Conservation (phyloP, 2,113 vertebrate genomes). For the Nematolebias whitei region DNA sequence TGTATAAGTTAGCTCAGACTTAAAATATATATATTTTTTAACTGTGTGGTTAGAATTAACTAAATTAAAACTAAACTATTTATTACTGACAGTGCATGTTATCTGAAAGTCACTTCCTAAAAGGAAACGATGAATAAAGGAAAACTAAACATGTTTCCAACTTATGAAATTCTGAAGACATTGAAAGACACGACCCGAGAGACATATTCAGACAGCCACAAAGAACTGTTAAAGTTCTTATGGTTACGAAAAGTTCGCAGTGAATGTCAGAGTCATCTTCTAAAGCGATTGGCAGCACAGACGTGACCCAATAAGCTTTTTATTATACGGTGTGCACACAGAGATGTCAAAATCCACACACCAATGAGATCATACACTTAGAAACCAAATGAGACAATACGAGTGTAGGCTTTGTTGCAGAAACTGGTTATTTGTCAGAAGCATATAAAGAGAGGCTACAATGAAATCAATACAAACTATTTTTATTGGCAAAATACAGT, state of each 20-base stretch:
- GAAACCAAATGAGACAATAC: slow-evolving; percentile 42
- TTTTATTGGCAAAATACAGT: slow-evolving; percentile 5
- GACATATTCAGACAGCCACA: slow-evolving; percentile 14
- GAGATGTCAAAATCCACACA: slow-evolving; percentile 71
- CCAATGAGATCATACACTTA: slow-evolving; percentile 73
- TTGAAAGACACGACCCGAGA: slow-evolving; percentile 9
- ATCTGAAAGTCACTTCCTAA: not conserved
- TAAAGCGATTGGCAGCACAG: slow-evolving; percentile 43
- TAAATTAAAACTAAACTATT: too few relatives aligned
- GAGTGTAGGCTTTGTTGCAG: slow-evolving; percentile 77
- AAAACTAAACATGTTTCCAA: not conserved
- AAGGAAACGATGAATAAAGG: not conserved
- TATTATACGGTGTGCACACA: slow-evolving; percentile 67
- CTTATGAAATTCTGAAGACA: slow-evolving; percentile 7
- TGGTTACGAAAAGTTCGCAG: slow-evolving; percentile 43
- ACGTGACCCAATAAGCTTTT: slow-evolving; percentile 60
- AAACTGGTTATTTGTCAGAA: slow-evolving; percentile 77
- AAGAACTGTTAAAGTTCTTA: slow-evolving; percentile 24
- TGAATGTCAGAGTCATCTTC: slow-evolving; percentile 54
- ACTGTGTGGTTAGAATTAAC: not conserved
- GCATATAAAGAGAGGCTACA: slow-evolving; percentile 67
- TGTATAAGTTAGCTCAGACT: not conserved
- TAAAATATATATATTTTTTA: not conserved
- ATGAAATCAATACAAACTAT: slow-evolving; percentile 48
- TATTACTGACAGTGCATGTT: too few relatives aligned